A percentile compares a stretch with the other conserved stretches of the same genome.
These are phyloP conservation scores for Pycnonotus jocosus DNA, from an alignment of 2,113 vertebrate genomes.

Conservation along the genomic window DNA sequence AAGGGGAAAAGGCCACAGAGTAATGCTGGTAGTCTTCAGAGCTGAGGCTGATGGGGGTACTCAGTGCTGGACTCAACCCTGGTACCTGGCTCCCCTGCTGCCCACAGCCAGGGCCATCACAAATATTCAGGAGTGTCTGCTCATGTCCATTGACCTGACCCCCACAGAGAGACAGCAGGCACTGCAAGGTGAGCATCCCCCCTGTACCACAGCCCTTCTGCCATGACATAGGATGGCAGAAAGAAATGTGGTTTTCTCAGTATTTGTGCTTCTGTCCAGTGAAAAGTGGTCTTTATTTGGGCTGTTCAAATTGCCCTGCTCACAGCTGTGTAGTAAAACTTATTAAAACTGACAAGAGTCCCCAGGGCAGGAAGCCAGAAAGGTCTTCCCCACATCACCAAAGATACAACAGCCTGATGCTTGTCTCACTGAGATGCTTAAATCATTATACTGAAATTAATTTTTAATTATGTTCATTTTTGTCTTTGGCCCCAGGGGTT, in stretches of 20 bases:
- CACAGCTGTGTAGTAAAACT: not conserved
- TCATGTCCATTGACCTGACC: not conserved
- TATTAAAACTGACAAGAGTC: slow-evolving; percentile 53
- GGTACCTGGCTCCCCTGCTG: not conserved
- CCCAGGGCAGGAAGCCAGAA: slow-evolving; percentile 37
- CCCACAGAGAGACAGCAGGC: not conserved
- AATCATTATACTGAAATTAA: slow-evolving; percentile 10
- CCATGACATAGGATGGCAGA: not conserved
- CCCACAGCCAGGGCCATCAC: not conserved
- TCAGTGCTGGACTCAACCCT: not conserved
- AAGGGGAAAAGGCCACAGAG: not conserved
- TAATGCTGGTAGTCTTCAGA: not conserved
- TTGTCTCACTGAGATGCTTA: not conserved
- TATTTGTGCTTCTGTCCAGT: not conserved
- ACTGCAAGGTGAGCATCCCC: not conserved
- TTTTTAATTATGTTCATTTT: not conserved
- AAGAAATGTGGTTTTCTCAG: not conserved
- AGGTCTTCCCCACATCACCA: slow-evolving; percentile 5
- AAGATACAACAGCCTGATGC: not conserved
- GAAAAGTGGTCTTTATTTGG: slow-evolving; percentile 16
- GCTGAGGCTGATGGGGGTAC: not conserved
- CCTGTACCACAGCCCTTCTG: not conserved
- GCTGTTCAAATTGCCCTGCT: slow-evolving; percentile 23
- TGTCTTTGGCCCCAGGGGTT: not conserved
- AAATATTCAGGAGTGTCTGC: not conserved